Conservation (phyloP, 2,113 vertebrate species). For the Dasyprocta punctata region DNA sequence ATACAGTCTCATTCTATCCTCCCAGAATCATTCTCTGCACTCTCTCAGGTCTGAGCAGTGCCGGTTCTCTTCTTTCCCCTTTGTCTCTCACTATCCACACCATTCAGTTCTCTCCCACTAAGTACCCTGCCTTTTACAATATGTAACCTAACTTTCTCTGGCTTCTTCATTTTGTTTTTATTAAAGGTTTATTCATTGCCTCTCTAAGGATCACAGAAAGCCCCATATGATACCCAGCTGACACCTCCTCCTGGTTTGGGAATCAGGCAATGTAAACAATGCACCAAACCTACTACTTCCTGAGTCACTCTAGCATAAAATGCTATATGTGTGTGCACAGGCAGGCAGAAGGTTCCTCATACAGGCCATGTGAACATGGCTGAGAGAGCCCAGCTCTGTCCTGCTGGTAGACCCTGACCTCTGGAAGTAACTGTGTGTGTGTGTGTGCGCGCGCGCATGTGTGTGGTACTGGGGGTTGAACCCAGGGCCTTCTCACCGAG, state of each 20-base stretch:
- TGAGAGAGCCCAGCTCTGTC: not conserved
- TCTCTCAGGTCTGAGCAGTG: no score
- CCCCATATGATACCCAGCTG: not conserved
- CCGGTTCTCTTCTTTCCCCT: not conserved
- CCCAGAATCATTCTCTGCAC: not conserved
- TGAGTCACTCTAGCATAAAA: not conserved
- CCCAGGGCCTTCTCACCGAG: not conserved
- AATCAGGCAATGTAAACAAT: not conserved
- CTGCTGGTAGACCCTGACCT: not conserved
- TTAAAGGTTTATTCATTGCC: not conserved
- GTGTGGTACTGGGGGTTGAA: not conserved
- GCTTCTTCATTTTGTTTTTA: not conserved
- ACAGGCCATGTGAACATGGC: accelerated
- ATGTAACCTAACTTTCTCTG: not conserved
- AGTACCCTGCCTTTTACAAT: not conserved
- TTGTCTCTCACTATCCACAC: not conserved
- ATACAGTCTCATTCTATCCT: not conserved
- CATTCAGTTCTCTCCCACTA: not conserved
- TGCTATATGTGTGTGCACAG: not conserved
- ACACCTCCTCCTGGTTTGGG: not conserved
- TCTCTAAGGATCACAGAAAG: not conserved
- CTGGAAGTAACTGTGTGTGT: not conserved
- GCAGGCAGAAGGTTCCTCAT: not conserved
- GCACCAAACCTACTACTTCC: not conserved
- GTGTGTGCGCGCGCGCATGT: not conserved